phyloP scores from a whole-genome alignment of 2,113 vertebrate genomes.

The Burhinus oedicnemus region DNA sequence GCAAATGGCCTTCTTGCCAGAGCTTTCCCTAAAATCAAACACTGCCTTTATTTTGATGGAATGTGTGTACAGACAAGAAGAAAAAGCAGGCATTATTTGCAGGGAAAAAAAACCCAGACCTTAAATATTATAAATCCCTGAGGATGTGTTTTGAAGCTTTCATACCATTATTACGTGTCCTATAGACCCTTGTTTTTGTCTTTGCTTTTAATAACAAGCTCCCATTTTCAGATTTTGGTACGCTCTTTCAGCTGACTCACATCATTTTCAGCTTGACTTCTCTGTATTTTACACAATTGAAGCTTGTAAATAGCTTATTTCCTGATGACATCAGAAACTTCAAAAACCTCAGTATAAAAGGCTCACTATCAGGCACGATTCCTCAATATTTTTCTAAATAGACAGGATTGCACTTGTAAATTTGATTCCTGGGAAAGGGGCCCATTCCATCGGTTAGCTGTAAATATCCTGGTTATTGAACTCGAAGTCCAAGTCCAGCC shows the following conservation, averaged over 20 bases:
- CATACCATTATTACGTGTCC: not conserved
- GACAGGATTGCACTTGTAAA: not conserved
- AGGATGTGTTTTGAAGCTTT: constrained; percentile 1
- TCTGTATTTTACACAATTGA: not conserved
- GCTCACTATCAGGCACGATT: not conserved
- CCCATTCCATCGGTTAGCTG: not conserved
- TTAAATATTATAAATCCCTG: not conserved
- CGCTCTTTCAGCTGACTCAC: not conserved
- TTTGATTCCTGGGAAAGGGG: not conserved
- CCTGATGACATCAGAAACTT: not conserved
- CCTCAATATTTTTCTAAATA: not conserved
- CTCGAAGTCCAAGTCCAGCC: not conserved
- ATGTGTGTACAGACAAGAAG: not conserved
- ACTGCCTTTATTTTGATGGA: not conserved
- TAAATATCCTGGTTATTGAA: not conserved
- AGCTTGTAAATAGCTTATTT: constrained; percentile 1
- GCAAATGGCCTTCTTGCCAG: not conserved
- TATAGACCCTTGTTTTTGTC: not conserved
- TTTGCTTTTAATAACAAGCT: not conserved
- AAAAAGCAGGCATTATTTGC: not conserved
- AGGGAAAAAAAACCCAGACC: not conserved
- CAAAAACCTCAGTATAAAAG: not conserved
- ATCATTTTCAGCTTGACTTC: not conserved
- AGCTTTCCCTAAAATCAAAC: constrained; percentile 7
- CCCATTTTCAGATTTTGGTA: not conserved